These are phyloP conservation scores for Eulithis testata DNA, from an alignment of 2,888 invertebrate species.

Conservation along the genomic window DNA sequence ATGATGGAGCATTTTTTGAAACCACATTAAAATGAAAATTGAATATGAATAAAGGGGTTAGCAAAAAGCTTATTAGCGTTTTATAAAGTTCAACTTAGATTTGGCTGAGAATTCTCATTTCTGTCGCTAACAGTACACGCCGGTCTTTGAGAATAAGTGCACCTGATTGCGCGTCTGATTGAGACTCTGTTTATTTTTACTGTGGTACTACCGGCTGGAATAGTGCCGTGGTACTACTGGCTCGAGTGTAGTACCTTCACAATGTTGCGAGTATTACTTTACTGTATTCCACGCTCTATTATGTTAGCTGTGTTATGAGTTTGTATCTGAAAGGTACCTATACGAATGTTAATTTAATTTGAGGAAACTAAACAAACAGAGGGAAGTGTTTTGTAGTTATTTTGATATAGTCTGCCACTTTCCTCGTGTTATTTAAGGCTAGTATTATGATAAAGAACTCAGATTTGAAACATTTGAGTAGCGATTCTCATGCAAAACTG, in stretches of 20 bases:
- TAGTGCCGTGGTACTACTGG: constrained; percentile 42
- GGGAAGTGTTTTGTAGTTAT: background rate
- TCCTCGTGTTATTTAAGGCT: background rate
- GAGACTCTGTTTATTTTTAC: constrained; percentile 71
- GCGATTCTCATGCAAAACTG: no score
- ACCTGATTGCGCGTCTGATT: constrained; percentile 79
- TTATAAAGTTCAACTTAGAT: background rate
- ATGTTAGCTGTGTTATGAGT: constrained; percentile 42
- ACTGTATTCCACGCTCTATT: constrained; percentile 46
- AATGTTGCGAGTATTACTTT: constrained; percentile 33
- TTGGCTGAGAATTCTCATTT: background rate
- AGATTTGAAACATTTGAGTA: no score
- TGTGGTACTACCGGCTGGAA: no score
- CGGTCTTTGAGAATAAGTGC: constrained; percentile 67
- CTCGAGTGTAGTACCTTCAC: constrained; percentile 56
- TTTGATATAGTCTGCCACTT: background rate
- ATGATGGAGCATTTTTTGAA: no score
- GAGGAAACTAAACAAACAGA: constrained; percentile 7
- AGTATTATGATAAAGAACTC: no score
- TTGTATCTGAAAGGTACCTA: constrained; percentile 16
- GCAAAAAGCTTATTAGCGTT: no score
- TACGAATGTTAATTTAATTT: constrained; percentile 12
- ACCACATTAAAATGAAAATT: no score
- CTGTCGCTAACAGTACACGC: constrained; percentile 12
- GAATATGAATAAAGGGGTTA: no score